Evolutionary conservation across 2,888 invertebrate genomes (phyloP).

Genomic region (Cheilosia vernalis): DNA sequence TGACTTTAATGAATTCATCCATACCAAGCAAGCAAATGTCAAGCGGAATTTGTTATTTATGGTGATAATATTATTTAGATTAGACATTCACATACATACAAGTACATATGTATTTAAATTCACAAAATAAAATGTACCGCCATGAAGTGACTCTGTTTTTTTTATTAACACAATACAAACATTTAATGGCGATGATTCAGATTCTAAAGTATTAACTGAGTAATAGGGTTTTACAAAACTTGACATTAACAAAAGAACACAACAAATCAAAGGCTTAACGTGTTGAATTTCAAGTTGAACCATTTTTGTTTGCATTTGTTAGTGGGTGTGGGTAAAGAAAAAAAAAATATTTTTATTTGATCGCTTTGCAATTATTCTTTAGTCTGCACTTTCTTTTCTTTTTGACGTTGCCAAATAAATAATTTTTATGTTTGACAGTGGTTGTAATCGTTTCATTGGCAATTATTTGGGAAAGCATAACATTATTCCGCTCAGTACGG

Average conservation of each 20-base stretch:
- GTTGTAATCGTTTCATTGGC: not conserved
- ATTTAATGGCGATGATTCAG: constrained; percentile 15
- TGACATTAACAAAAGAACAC: constrained; percentile 30
- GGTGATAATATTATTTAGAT: constrained; percentile 5
- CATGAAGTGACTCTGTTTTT: not conserved
- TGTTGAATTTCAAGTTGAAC: constrained; percentile 28
- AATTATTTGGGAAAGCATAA: constrained; percentile 1
- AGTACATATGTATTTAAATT: not conserved
- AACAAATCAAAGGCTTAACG: constrained; percentile 1
- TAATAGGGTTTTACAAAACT: not conserved
- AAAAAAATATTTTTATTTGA: not conserved
- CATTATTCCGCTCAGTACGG: not conserved
- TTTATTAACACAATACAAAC: not conserved
- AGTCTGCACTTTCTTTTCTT: constrained; percentile 29
- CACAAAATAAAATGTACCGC: not conserved
- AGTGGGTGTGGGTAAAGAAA: constrained; percentile 3
- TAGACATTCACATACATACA: not conserved
- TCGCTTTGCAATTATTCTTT: not conserved
- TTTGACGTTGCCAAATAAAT: constrained; percentile 20
- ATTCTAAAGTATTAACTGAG: constrained; percentile 26
- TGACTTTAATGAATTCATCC: constrained; percentile 13
- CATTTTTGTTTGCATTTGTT: constrained; percentile 1
- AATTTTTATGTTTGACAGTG: not conserved
- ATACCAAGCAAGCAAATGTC: not conserved
- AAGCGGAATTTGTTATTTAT: constrained; percentile 14